Evolutionary conservation across 2,888 invertebrate species (phyloP).

Genomic region (Drosophila tripunctata): DNA sequence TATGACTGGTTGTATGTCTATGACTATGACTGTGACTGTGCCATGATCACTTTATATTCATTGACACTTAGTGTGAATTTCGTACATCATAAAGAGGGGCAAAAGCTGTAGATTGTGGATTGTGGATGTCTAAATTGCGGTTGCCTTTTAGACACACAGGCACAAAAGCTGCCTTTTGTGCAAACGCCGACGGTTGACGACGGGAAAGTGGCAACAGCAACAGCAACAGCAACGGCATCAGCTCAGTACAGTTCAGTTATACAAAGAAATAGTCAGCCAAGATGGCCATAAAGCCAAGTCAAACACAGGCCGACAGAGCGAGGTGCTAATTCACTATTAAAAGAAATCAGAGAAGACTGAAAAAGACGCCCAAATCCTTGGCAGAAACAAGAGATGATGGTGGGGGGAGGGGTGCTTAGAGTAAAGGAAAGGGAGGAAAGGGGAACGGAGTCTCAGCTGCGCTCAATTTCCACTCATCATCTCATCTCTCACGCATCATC

Average conservation of each 20-base stretch:
- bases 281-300: constrained; percentile 57
- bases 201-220: constrained; percentile 49
- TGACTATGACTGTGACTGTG: constrained; percentile 33
- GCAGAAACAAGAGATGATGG: not conserved
- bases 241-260: constrained; percentile 6
- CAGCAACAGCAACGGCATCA: no score
- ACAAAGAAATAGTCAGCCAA: constrained; percentile 35
- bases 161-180: constrained; percentile 73
- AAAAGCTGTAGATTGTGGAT: constrained; percentile 18
- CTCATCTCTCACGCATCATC: constrained; percentile 55
- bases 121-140: constrained; percentile 66
- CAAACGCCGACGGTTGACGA: constrained; percentile 36
- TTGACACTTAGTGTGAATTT: constrained; percentile 77
- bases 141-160: constrained; percentile 30
- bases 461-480: constrained; percentile 73
- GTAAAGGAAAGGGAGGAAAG: not conserved
- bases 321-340: constrained; percentile 81
- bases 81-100: constrained; percentile 71
- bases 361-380: constrained; percentile 47
- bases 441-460: constrained; percentile 30
- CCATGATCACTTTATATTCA: constrained; percentile 79
- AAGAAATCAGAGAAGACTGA: constrained; percentile 70
- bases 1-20: not conserved
- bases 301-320: constrained; percentile 49
- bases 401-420: not conserved